Evolutionary conservation across 2,113 vertebrate genomes (phyloP).

Genomic region (Felis chaus): DNA sequence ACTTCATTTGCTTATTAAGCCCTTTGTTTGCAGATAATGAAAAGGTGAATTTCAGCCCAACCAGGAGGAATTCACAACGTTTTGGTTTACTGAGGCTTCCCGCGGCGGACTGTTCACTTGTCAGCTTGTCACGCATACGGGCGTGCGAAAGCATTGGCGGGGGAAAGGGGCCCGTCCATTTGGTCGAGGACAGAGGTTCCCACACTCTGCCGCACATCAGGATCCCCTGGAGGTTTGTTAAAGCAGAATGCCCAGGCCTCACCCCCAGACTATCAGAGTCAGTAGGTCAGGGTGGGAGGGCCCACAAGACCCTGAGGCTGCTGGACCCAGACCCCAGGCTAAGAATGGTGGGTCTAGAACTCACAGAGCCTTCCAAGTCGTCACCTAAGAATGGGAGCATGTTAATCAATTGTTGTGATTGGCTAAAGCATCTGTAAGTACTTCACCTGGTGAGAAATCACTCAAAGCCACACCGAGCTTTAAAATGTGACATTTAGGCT

Average conservation of each 20-base stretch:
- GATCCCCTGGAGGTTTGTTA: background rate
- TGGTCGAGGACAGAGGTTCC: background rate
- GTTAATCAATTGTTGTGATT: rapidly evolving
- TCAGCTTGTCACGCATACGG: rapidly evolving
- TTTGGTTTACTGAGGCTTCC: background rate
- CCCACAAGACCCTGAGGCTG: rapidly evolving
- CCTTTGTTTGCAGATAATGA: background rate
- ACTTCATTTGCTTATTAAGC: background rate
- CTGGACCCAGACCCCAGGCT: background rate
- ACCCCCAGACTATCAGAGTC: rapidly evolving
- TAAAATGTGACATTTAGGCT: rapidly evolving
- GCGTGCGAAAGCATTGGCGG: rapidly evolving
- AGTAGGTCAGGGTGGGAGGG: rapidly evolving
- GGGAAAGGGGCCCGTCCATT: rapidly evolving
- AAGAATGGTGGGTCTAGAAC: background rate
- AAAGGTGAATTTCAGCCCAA: background rate
- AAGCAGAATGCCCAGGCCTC: rapidly evolving
- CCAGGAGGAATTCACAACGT: background rate
- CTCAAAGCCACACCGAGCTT: rapidly evolving
- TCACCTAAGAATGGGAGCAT: background rate
- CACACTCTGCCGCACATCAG: rapidly evolving
- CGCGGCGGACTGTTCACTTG: rapidly evolving
- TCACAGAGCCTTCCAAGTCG: background rate
- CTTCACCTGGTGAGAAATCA: background rate
- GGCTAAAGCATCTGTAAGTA: rapidly evolving